These are phyloP conservation scores for Acropora tenuis DNA, from an alignment of 64 coral and sea anemone species.

Conservation along the genomic window DNA sequence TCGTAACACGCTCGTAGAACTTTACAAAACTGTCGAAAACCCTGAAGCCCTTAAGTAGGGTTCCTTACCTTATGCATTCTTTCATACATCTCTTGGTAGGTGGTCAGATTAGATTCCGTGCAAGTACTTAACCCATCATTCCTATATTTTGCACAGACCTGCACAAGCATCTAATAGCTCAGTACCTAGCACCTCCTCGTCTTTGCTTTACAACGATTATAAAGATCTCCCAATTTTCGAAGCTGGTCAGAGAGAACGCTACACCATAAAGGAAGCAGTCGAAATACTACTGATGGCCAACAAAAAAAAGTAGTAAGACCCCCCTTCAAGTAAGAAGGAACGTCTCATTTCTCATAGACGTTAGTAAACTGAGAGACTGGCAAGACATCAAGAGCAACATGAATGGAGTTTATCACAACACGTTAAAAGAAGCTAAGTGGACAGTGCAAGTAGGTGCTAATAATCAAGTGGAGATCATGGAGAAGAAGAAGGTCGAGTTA, in stretches of 20 bases:
- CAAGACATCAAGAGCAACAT: constrained; percentile 7
- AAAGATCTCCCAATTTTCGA: constrained; percentile 17
- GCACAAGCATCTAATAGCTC: not conserved
- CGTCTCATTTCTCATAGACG: constrained; percentile 5
- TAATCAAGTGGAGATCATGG: not conserved
- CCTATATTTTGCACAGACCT: not conserved
- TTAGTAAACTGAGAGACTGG: not conserved
- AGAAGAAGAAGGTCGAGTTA: constrained; percentile 15
- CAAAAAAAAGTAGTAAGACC: constrained; percentile 14
- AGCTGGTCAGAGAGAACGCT: constrained; percentile 1
- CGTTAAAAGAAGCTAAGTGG: not conserved
- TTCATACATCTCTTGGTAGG: not conserved
- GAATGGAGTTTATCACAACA: not conserved
- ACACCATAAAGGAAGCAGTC: constrained; percentile 13
- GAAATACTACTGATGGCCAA: not conserved
- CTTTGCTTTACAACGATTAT: constrained; percentile 7
- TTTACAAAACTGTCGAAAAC: not conserved
- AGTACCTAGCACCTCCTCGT: not conserved
- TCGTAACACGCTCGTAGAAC: no score
- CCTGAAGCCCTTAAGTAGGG: not conserved
- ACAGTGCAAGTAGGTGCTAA: not conserved
- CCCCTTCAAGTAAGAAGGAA: constrained; percentile 17
- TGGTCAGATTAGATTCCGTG: not conserved
- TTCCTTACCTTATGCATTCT: not conserved
- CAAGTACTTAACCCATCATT: not conserved